Base-by-base conservation (phyloP, 2,797 vertebrate genomes). In the Chanos chanos region DNA sequence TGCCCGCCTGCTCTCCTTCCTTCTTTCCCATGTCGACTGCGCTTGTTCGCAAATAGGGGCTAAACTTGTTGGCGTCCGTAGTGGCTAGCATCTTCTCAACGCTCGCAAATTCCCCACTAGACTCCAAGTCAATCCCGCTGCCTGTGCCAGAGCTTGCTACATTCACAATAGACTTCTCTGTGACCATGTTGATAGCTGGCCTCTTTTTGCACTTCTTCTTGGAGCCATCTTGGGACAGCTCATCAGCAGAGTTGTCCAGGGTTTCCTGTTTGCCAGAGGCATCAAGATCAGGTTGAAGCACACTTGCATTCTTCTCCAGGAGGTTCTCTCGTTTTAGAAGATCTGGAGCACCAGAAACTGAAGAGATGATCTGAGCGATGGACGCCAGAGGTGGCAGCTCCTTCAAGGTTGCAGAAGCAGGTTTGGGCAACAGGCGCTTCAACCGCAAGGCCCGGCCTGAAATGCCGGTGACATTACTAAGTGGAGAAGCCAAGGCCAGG, bases 301-400 rank as follows among this genome's bases (percentile, higher is more conserved):
- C 37, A 16, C 68, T 68, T 21, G 65, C n/a, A 33, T 4, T 33
- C 10, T 4, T 33, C 31, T 33, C 31, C 31, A 12, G 12, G 12
- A 33, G 45, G 33, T 53, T 55, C 12, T 76, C 73, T 13, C 61
- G 51, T 61, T 72, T 76, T 13, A 76, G 60, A 41, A 76, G 70
- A 43, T 73, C 67, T 22, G 92, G 89, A 33, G 92, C 94, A 1
- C 90, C 92, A 2, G 95, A 96, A 60, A 98, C 96, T 0, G 96
- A 98, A 8, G 93, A 93, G 85, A 99, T 99, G 61, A 99, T 99
- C 87, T 99, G 94, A 58, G 96, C 95, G 10, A 99, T 98, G 69
- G 96, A 98, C 51, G 96, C 96, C 75, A 99, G 77, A 0, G 96
- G 96, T 0, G 94, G 94, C 33, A 97, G 86, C 73, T 98, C 96